Base-by-base conservation (phyloP, 2,888 invertebrate species). In the Plagiodera versicolora region DNA sequence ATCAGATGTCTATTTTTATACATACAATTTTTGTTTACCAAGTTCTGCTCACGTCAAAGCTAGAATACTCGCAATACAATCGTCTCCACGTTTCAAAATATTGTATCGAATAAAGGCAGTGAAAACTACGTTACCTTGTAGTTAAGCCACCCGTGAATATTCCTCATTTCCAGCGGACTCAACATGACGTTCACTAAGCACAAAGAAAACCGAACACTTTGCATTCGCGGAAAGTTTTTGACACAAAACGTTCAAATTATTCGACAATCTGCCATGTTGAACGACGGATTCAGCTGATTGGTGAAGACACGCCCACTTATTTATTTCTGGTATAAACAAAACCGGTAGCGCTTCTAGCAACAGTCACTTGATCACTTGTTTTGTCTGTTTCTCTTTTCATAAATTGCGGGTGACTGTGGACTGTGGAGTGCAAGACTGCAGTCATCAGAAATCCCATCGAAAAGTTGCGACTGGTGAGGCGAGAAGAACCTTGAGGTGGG, bases 291-390 rank as follows among this genome's bases (percentile, higher is more conserved):
- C 78, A 78, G 78, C 78, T 78, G 78, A 78, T 77, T 74, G 66
- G 70, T 60, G 64, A 68, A 68, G 76, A 73, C 77, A 78, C 77
- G 77, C 78, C 78, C 74, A 78, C 76, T 70, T 72, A 74, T 73
- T 72, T 75, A 75, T 75, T 75, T 75, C 73, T 72, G 71, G 72
- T 74, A 73, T 76, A 75, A 75, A 77, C 74, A 77, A 74, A 75
- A 75, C 75, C 75, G 74, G 75, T 73, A 74, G 68, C 66, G 60
- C 61, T 64, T 60, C 57, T 59, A 60, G 58, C 60, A 60, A 61
- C 58, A 64, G 16, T 52, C 60, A 51, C 58, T 56, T 51, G 58
- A 62, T 60, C 58, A 53, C 60, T 60, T 30, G 48, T 56, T 62
- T 62, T 56, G 49, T 58, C 59, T 30, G 48, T 56, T 62, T 62